Evolutionary conservation across 2,888 invertebrate species (phyloP).

Genomic region (Ferrisia virgata): DNA sequence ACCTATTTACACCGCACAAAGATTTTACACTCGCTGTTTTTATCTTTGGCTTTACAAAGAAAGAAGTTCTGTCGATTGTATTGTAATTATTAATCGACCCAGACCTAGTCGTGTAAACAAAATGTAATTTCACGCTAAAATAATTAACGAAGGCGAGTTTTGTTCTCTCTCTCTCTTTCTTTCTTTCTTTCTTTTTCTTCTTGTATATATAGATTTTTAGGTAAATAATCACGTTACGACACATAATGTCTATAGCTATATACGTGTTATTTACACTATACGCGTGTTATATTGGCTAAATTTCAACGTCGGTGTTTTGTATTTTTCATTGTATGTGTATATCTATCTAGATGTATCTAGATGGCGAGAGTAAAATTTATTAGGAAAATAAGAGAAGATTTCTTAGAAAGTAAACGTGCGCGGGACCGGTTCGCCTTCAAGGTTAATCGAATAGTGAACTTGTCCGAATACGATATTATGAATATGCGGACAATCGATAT

Average conservation of each 20-base stretch:
- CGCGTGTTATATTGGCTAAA: not conserved
- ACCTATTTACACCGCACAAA: not conserved
- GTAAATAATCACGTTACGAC: not conserved
- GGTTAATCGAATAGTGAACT: not conserved
- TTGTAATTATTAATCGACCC: not conserved
- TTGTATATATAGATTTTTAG: not conserved
- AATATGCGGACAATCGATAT: not conserved
- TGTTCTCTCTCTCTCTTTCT: too few relatives aligned
- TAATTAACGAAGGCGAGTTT: not conserved
- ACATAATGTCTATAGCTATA: not conserved
- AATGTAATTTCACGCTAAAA: not conserved
- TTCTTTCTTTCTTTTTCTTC: too few relatives aligned
- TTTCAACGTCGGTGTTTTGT: not conserved
- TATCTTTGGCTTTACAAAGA: not conserved
- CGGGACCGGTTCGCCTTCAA: slow-evolving; percentile 1
- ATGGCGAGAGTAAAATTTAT: not conserved
- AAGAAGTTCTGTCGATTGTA: not conserved
- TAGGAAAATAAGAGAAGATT: not conserved
- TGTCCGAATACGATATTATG: not conserved
- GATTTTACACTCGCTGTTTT: not conserved
- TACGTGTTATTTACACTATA: not conserved
- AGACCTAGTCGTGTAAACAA: not conserved
- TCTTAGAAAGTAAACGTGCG: not conserved
- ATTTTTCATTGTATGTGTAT: not conserved
- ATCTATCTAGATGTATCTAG: not conserved